Percentiles rank a stretch among this genome's conserved stretches.
Conservation (phyloP, 2,797 vertebrate species). For the Hirundo rustica region DNA sequence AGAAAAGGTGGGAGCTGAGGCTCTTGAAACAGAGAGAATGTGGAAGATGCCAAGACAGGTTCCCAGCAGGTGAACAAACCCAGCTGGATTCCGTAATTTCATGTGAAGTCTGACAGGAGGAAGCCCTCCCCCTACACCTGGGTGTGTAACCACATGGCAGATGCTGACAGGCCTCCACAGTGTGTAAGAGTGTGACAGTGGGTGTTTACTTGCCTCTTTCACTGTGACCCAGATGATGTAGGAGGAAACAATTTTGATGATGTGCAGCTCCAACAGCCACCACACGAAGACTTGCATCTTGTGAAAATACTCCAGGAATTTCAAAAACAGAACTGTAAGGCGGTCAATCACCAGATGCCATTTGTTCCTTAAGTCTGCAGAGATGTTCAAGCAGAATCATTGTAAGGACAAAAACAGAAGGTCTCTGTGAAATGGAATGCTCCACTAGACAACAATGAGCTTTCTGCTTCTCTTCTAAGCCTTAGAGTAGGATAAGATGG, state of each 20-base stretch:
- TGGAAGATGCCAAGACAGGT: neutral
- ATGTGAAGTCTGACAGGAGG: neutral
- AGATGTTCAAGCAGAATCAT: neutral
- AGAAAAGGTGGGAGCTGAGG: neutral
- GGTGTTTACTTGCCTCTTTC: slow-evolving; percentile 83
- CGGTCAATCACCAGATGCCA: slow-evolving; percentile 98
- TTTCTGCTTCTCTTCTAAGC: neutral
- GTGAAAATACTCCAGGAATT: slow-evolving; percentile 96
- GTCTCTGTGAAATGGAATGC: neutral
- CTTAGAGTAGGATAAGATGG: neutral
- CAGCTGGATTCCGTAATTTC: neutral
- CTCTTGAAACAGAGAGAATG: neutral
- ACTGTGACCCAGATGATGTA: slow-evolving; percentile 92
- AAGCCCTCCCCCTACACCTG: neutral
- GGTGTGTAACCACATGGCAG: neutral
- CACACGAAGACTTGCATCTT: slow-evolving; percentile 96
- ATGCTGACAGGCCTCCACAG: neutral
- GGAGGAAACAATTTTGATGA: slow-evolving; percentile 94
- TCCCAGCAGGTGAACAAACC: neutral
- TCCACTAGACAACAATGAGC: neutral
- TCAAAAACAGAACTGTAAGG: slow-evolving; percentile 93
- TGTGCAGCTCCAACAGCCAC: slow-evolving; percentile 97
- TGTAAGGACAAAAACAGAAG: slow-evolving; percentile 5
- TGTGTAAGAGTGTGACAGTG: neutral
- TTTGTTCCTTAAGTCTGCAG: slow-evolving; percentile 91